Evolutionary conservation across 2,797 vertebrate species (phyloP).

Genomic region (Schizopygopsis malacanthus): DNA sequence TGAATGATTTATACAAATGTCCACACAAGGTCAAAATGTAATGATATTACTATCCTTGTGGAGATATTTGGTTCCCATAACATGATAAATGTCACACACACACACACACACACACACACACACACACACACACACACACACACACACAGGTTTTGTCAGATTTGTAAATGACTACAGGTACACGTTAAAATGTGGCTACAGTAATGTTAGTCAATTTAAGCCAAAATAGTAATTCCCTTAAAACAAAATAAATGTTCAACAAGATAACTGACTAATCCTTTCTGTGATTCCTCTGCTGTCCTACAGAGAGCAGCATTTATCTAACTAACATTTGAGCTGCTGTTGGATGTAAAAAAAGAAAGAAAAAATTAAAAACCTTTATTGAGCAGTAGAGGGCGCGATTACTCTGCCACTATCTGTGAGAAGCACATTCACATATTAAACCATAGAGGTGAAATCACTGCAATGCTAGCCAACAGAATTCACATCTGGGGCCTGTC

Average conservation of each 20-base stretch:
- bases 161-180: neutral
- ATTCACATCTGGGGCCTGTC: constrained; percentile 13
- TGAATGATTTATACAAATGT: no score
- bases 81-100: neutral
- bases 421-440: neutral
- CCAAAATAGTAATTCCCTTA: neutral
- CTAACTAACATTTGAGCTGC: neutral
- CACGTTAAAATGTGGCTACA: no score
- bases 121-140: neutral
- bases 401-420: neutral
- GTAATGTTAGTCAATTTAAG: no score
- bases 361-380: neutral
- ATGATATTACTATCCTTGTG: no score
- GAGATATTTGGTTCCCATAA: no score
- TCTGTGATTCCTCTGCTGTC: neutral
- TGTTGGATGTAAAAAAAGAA: neutral
- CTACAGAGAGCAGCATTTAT: neutral
- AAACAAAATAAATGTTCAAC: neutral
- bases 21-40: no score
- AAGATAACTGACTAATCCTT: neutral
- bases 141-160: neutral
- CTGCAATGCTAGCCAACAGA: neutral
- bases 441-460: neutral
- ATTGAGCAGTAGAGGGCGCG: constrained; percentile 41
- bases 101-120: neutral